Evolutionary conservation across 2,888 invertebrate genomes (phyloP), one percentile per base, ranked within the genome.

Genomic region (Ptilodon capucinus): DNA sequence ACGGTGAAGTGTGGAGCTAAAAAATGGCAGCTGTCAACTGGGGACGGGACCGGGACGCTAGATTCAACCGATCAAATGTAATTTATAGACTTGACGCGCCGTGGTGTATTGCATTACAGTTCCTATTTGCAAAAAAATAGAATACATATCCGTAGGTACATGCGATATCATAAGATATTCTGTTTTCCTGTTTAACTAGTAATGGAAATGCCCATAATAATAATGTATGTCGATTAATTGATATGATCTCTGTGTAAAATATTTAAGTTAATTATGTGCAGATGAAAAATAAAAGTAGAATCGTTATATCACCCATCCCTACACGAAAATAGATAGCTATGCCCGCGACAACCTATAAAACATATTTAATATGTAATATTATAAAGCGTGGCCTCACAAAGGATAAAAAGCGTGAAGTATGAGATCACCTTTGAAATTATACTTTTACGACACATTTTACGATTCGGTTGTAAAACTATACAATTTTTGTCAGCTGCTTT

Each of bases 1-100:
- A 48, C 53, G 45, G 51, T 60, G 45, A 57, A 60, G 58, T 44
- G 56, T 43, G 49, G 56, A 54, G 50, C 46, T 61, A 56, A 57
- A 65, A 61, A 65, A 65, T 60, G 48, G 67, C 68, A 69, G 67
- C 69, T 67, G 69, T 66, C 67, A 67, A 51, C 54, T 47, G 57
- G 48, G 52, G 52, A 42, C 16, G 34, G 42, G 16, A 11, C 44
- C 16, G 34, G 42, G 16, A 11, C 44, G 36, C 39, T 42, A 43
- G 35, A 35, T 45, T 18, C 30, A 34, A 40, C 19, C 11, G 18
- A 35, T 35, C 34, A 44, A 28, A 32, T 42, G 30, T 41, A 32
- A 44, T 49, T 41, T 49, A 44, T 44, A 34, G 34, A 35, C 23
- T 9, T 18, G 41, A 40, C 9, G 9, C 42, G 17, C 1, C 40